These are phyloP conservation scores for Dryobota labecula DNA, from an alignment of 2,888 invertebrate species.

Conservation along the genomic window DNA sequence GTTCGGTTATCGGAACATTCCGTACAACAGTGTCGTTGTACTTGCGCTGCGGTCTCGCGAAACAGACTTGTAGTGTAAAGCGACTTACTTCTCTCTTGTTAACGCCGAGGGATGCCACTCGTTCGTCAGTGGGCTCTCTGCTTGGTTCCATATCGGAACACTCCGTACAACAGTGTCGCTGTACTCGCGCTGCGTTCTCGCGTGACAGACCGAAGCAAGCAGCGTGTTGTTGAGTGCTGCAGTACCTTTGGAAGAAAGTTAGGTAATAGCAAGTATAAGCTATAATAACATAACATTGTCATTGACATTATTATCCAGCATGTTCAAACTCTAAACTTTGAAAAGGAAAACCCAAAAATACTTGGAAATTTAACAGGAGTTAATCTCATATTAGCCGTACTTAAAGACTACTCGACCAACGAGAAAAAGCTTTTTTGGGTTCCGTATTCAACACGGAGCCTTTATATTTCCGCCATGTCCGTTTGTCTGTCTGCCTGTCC, in stretches of 20 bases:
- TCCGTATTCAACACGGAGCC: no score
- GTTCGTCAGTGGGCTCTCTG: constrained; percentile 69
- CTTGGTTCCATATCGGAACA: constrained; percentile 69
- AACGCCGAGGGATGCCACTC: constrained; percentile 59
- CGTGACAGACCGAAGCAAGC: constrained; percentile 76
- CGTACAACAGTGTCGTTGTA: constrained; percentile 72
- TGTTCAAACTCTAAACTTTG: not conserved
- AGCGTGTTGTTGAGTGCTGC: constrained; percentile 79
- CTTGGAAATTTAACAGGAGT: no score
- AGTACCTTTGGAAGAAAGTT: constrained; percentile 70
- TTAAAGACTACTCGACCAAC: not conserved
- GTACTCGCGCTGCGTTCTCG: constrained; percentile 18
- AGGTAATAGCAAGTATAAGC: not conserved
- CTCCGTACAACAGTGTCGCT: constrained; percentile 72
- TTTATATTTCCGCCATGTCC: no score
- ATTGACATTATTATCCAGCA: not conserved
- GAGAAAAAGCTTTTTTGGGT: no score
- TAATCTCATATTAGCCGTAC: not conserved
- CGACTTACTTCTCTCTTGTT: constrained; percentile 72
- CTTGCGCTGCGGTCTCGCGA: not conserved
- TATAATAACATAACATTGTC: not conserved
- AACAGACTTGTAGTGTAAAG: not conserved
- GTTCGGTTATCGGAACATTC: not conserved
- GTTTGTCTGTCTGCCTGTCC: no score
- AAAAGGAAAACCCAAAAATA: not conserved